Evolutionary conservation across 2,797 vertebrate species (phyloP).

Genomic region (Prionace glauca): DNA sequence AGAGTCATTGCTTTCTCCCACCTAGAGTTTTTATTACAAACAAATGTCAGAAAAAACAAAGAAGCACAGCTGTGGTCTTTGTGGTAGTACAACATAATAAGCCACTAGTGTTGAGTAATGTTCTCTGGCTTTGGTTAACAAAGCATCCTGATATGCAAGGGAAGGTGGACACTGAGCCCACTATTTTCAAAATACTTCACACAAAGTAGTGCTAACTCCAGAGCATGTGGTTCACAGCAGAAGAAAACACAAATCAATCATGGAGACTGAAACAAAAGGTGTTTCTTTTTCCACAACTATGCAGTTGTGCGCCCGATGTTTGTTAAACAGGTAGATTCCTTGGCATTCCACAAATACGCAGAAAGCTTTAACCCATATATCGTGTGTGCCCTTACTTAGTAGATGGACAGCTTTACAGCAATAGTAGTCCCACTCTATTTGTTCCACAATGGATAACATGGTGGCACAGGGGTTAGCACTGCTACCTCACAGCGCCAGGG

Average conservation of each 20-base stretch:
- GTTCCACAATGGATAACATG: no score
- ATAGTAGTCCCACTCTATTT: background rate
- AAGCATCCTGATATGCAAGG: constrained; percentile 28
- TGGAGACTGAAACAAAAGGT: constrained; percentile 38
- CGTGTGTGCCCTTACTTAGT: background rate
- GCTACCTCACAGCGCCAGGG: no score
- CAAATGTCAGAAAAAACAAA: constrained; percentile 39
- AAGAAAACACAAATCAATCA: constrained; percentile 42
- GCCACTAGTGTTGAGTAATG: constrained; percentile 37
- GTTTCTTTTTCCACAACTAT: background rate
- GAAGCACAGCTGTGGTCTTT: constrained; percentile 41
- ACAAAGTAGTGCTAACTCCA: constrained; percentile 36
- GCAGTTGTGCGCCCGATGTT: background rate
- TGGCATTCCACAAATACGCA: background rate
- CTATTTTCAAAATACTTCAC: constrained; percentile 44
- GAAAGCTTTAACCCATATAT: background rate
- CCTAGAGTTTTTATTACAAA: constrained; percentile 39
- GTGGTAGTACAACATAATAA: constrained; percentile 41
- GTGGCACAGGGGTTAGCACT: no score
- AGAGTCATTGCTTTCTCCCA: constrained; percentile 39
- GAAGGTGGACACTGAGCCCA: constrained; percentile 37
- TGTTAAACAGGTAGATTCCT: constrained; percentile 6
- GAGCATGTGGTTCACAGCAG: constrained; percentile 36
- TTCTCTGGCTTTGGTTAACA: constrained; percentile 27
- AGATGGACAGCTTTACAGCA: background rate